Evolutionary conservation across 2,113 vertebrate genomes (phyloP), one percentile per base, ranked within the genome.

Genomic region (Campylorhamphus procurvoides): DNA sequence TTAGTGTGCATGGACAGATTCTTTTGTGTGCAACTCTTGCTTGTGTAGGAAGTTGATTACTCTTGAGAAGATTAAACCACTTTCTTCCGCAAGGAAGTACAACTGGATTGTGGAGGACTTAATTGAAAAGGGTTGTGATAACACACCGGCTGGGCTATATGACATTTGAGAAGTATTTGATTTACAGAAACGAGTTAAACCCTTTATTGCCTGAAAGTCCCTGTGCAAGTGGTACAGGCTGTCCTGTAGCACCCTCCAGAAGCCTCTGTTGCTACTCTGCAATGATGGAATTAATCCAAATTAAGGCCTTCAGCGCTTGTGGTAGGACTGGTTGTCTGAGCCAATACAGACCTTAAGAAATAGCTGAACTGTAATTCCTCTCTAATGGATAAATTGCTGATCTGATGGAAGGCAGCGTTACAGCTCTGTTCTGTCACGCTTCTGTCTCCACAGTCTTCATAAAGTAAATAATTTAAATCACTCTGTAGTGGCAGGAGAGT

Each of bases 131-230:
- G 40, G 58, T 60, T 46, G 46, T 66, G 60, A 42, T 6, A 14
- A 15, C n/a, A 28, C 19, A 35, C 22, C 63, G 42, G 0, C 12
- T 64, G 40, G 27, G n/a, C 44, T 66, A 1, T 27, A 1, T 4
- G 20, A 40, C 49, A 69, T 35, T 52, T 40, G 37, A 76, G 62
- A 63, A 75, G 56, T 55, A 15, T 62, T 77, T 91, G 60, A 58
- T 90, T 80, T 47, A 62, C 31, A 87, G 80, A 46, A 50, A 28
- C 25, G 25, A 71, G 46, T 78, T 62, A 87, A 84, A 67, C n/a
- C 7, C 33, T 49, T 56, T 55, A 28, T 46, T 67, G 56, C 29
- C 33, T 75, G 29, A 1, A 67, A 9, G 11, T 16, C 58, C 28
- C 20, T 33, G 0, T 28, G 16, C 25, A 49, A 40, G 29, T 14